Conservation (phyloP, 2,888 invertebrate genomes). For the Adineta ricciae region DNA sequence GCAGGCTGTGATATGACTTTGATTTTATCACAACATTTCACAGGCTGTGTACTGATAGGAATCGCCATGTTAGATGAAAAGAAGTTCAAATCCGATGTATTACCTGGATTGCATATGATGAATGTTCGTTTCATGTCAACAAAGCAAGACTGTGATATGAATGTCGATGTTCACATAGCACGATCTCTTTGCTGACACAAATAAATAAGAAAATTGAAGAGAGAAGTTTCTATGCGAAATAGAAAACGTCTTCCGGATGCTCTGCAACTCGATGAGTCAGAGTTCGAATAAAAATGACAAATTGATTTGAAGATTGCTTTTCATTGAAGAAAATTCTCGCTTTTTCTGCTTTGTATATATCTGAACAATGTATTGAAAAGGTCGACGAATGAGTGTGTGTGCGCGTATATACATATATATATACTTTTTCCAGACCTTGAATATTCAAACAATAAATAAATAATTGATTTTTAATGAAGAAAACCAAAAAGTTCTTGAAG, state of each 20-base stretch:
- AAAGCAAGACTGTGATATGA: constrained; percentile 16
- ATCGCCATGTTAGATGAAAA: background rate
- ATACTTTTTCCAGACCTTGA: no score
- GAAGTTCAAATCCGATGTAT: background rate
- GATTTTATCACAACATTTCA: constrained; percentile 16
- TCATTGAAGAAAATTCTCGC: background rate
- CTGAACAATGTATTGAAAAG: no score
- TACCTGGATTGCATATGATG: background rate
- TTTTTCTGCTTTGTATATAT: no score
- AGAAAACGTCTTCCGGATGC: no score
- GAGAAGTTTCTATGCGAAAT: no score
- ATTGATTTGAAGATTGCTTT: background rate
- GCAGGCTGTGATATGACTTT: constrained; percentile 22
- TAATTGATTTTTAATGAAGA: no score
- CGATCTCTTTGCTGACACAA: constrained; percentile 10
- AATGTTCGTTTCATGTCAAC: constrained; percentile 13
- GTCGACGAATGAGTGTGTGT: no score
- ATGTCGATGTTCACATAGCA: background rate
- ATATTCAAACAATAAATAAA: no score
- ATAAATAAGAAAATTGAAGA: background rate
- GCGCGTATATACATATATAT: no score
- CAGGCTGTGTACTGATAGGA: background rate
- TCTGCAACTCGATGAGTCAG: no score
- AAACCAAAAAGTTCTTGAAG: no score
- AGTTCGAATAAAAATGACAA: no score